phyloP scores from a whole-genome alignment of 2,113 vertebrate genomes.

The Malurus cyaneus region DNA sequence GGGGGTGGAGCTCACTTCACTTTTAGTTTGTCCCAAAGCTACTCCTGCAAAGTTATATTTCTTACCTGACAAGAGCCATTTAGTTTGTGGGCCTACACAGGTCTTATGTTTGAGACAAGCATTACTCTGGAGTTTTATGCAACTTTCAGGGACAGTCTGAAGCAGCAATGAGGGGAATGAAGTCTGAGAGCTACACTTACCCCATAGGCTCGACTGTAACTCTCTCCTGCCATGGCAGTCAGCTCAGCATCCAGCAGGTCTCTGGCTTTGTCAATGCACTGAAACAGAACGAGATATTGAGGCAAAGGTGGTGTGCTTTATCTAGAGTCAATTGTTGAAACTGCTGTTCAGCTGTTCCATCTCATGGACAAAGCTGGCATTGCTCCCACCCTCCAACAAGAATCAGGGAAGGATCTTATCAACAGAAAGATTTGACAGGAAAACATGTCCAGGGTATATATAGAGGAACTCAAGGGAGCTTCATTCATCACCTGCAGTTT shows the following conservation, averaged over 20 bases:
- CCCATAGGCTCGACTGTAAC: conserved; percentile 97
- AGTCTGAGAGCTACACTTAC: conserved; percentile 68
- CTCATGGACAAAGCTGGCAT: neutral
- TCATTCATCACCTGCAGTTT: neutral
- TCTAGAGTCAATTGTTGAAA: neutral
- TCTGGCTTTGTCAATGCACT: conserved; percentile 99
- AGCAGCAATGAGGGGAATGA: neutral
- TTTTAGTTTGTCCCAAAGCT: neutral
- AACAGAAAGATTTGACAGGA: neutral
- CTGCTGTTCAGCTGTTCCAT: neutral
- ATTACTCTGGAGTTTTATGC: neutral
- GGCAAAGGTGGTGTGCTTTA: neutral
- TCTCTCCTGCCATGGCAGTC: conserved; percentile 98
- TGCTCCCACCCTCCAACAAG: neutral
- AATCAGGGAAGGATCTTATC: neutral
- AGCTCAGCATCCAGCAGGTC: conserved; percentile 95
- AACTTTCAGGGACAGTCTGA: neutral
- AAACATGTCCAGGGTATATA: neutral
- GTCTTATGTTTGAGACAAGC: neutral
- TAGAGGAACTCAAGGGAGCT: neutral
- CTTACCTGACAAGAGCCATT: neutral
- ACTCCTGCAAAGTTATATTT: neutral
- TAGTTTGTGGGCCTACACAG: neutral
- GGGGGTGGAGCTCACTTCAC: neutral
- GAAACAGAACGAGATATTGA: neutral